Evolutionary conservation across 1,140 invertebrate genomes (phyloP).

Genomic region (Anoplolepis gracilipes): DNA sequence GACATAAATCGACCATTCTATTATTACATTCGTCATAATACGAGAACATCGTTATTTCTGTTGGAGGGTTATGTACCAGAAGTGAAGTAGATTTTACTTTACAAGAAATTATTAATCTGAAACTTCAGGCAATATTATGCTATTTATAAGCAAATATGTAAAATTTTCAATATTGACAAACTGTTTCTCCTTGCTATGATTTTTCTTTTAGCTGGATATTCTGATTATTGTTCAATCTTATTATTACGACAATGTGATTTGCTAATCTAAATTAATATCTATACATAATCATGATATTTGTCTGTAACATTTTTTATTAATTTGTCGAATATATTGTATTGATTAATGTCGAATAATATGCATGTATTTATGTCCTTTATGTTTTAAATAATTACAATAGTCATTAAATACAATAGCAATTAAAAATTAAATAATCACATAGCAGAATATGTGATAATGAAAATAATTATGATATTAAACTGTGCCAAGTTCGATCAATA

Average conservation of each 20-base stretch:
- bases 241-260: neutral
- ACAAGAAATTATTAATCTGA: neutral
- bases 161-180: neutral
- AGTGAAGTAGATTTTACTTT: neutral
- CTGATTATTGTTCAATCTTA: neutral
- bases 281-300: neutral
- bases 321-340: neutral
- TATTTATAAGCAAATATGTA: neutral
- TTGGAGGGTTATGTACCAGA: constrained; percentile 7
- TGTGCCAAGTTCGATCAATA: neutral
- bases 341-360: neutral
- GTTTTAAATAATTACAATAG: too few species aligned
- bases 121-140: neutral
- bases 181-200: neutral
- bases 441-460: neutral
- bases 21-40: constrained; percentile 20
- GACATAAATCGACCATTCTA: neutral
- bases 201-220: neutral
- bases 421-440: neutral
- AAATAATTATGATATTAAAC: neutral
- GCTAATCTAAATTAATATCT: neutral
- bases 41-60: neutral
- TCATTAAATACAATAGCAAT: too few species aligned
- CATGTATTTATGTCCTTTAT: neutral
- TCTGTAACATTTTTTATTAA: neutral